Conservation (phyloP, 2,797 vertebrate genomes). For the Gambelia wislizenii region DNA sequence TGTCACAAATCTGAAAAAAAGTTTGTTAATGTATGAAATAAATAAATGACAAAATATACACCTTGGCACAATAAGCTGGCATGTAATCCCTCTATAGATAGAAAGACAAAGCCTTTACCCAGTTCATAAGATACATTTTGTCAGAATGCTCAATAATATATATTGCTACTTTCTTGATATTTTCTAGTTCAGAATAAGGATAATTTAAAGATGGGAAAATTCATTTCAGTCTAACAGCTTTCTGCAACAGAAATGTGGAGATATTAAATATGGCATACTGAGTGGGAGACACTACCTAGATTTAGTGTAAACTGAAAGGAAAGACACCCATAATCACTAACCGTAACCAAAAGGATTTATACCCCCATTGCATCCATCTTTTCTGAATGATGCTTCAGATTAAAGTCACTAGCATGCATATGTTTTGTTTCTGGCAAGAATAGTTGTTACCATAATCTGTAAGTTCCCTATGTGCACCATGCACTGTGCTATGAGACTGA, state of each 20-base stretch:
- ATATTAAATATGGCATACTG: conserved; percentile 58
- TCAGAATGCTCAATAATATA: too few species aligned
- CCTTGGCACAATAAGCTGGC: not conserved
- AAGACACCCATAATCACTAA: not conserved
- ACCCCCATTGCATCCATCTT: conserved; percentile 31
- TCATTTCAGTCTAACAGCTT: conserved; percentile 47
- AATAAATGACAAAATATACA: not conserved
- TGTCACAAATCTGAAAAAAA: too few species aligned
- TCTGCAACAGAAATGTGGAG: conserved; percentile 51
- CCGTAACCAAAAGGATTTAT: conserved; percentile 46
- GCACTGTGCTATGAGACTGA: not conserved
- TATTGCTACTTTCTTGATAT: too few species aligned
- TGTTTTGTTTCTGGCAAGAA: conserved; percentile 43
- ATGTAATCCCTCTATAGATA: not conserved
- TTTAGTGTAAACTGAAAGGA: not conserved
- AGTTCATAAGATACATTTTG: not conserved
- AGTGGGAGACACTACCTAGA: conserved; percentile 15
- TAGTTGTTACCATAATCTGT: conserved; percentile 6
- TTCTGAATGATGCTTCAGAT: not conserved
- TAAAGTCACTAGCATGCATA: not conserved
- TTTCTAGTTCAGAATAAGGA: too few species aligned
- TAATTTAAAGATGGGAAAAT: too few species aligned
- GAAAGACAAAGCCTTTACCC: not conserved
- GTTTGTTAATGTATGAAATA: too few species aligned
- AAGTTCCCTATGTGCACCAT: not conserved